Evolutionary conservation across 2,113 vertebrate species (phyloP).

Genomic region (Rutilus rutilus): DNA sequence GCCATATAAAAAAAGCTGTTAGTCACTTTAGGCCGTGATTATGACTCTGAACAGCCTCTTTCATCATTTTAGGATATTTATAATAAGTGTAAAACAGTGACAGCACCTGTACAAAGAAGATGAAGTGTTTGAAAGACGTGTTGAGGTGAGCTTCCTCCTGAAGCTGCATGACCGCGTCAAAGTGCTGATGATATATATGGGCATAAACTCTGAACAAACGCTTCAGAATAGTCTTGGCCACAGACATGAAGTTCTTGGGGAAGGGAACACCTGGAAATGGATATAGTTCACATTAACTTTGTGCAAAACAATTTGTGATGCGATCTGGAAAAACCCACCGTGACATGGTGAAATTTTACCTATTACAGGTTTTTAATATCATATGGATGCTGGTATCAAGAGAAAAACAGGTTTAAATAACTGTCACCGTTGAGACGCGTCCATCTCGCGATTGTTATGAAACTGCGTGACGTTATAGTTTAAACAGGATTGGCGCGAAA

Average conservation of each 20-base stretch:
- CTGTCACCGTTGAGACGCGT: too few relatives aligned
- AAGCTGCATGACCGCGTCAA: slow-evolving; percentile 94
- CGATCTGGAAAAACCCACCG: too few relatives aligned
- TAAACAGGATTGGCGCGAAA: too few relatives aligned
- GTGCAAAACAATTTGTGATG: too few relatives aligned
- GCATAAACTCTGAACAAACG: slow-evolving; percentile 96
- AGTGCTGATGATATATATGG: slow-evolving; percentile 98
- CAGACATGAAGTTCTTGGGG: slow-evolving; percentile 95
- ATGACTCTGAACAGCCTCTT: not conserved
- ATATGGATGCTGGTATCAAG: too few relatives aligned
- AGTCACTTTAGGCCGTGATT: not conserved
- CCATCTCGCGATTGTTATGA: too few relatives aligned
- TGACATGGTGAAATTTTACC: too few relatives aligned
- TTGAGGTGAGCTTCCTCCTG: slow-evolving; percentile 98
- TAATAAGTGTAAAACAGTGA: not conserved
- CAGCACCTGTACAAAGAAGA: slow-evolving; percentile 94
- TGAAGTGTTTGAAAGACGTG: slow-evolving; percentile 99
- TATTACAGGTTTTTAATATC: too few relatives aligned
- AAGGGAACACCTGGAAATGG: slow-evolving; percentile 86
- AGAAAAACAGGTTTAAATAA: too few relatives aligned
- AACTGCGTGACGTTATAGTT: too few relatives aligned
- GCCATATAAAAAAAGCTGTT: not conserved
- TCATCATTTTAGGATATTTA: not conserved
- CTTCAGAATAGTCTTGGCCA: slow-evolving; percentile 96
- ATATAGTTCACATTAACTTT: too few relatives aligned